These are phyloP conservation scores for Ciona savignyi DNA, from an alignment of 23 tunicate species.

Conservation along the genomic window DNA sequence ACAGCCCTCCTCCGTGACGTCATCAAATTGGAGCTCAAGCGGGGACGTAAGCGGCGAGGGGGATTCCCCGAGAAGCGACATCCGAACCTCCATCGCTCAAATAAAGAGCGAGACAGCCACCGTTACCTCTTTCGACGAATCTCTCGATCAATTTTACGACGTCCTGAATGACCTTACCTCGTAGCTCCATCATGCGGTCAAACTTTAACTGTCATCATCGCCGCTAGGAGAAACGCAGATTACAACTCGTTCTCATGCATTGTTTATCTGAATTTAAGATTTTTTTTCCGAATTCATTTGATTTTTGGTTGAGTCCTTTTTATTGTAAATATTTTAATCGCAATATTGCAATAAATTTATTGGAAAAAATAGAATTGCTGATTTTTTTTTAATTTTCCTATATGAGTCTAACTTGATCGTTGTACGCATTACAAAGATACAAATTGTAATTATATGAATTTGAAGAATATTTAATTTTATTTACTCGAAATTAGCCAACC, in stretches of 20 bases:
- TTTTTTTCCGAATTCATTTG: background rate
- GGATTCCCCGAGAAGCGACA: background rate
- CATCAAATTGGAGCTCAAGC: background rate
- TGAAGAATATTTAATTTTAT: too few species aligned
- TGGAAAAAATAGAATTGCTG: too few species aligned
- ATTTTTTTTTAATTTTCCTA: too few species aligned
- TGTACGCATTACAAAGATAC: too few species aligned
- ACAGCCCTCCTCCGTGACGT: background rate
- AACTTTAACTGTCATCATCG: too few species aligned
- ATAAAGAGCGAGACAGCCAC: slow-evolving; percentile 39
- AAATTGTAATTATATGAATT: too few species aligned
- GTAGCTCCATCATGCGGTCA: too few species aligned
- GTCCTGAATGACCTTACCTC: slow-evolving; percentile 67
- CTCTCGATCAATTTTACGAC: slow-evolving; percentile 86
- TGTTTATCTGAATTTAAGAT: background rate
- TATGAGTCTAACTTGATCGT: too few species aligned
- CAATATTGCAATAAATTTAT: background rate
- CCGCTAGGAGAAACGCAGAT: too few species aligned
- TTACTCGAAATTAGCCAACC: too few species aligned
- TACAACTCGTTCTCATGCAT: background rate
- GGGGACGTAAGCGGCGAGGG: background rate
- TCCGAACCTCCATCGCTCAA: slow-evolving; percentile 10
- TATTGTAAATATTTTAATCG: background rate
- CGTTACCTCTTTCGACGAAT: slow-evolving; percentile 73
- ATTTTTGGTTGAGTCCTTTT: background rate